Percentiles rank a stretch among this genome's conserved stretches.
Evolutionary conservation across 2,113 vertebrate species (phyloP).

Genomic region (Neogobius melanostomus): DNA sequence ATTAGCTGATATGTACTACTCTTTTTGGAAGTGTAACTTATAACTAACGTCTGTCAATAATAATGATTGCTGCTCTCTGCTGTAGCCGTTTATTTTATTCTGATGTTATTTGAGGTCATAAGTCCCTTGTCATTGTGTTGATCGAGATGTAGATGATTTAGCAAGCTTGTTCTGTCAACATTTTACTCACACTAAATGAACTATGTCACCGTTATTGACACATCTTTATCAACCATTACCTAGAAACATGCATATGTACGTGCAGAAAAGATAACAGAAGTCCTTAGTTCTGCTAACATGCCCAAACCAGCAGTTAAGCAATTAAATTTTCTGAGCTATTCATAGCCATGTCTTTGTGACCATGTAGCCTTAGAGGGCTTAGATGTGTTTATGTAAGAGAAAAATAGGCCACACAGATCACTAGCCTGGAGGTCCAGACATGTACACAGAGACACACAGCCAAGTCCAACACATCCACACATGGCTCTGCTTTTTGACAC

Average conservation of each 20-base stretch:
- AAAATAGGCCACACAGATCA: conserved; percentile 46
- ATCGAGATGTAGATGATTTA: conserved; percentile 31
- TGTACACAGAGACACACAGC: conserved; percentile 1
- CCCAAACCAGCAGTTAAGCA: conserved; percentile 41
- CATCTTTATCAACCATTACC: conserved; percentile 39
- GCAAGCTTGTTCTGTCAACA: conserved; percentile 22
- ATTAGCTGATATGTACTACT: too few species aligned
- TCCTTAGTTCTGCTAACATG: conserved; percentile 24
- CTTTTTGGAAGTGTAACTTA: not conserved
- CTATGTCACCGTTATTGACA: conserved; percentile 8
- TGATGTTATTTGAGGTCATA: conserved; percentile 6
- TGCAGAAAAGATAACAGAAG: conserved; percentile 20
- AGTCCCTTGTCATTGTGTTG: conserved; percentile 3
- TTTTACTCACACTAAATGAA: conserved; percentile 29
- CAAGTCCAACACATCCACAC: not conserved
- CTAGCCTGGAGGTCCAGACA: conserved; percentile 36
- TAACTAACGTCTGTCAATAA: not conserved
- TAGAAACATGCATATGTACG: conserved; percentile 16
- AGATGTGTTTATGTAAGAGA: conserved; percentile 61
- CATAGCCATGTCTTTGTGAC: conserved; percentile 57
- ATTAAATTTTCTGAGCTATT: conserved; percentile 53
- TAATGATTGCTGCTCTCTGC: not conserved
- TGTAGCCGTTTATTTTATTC: conserved; percentile 2
- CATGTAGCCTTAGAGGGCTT: conserved; percentile 52
- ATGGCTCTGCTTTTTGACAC: conserved; percentile 12